Conservation (phyloP, 2,888 invertebrate species). For the Ptycholaimellus sp. region DNA sequence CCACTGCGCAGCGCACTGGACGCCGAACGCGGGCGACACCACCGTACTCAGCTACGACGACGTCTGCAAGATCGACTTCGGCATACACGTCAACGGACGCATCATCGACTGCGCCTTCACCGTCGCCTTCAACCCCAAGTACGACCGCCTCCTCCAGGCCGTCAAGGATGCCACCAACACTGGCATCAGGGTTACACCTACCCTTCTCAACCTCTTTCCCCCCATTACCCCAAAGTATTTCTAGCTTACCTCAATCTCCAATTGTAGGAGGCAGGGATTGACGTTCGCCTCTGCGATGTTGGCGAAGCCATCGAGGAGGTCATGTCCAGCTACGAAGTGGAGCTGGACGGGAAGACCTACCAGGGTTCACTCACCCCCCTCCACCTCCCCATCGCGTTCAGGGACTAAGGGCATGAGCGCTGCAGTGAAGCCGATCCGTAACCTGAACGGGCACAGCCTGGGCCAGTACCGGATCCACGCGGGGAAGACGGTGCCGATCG, state of each 20-base stretch:
- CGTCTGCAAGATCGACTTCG: conserved; percentile 95
- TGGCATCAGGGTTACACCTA: conserved; percentile 59
- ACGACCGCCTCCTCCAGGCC: conserved; percentile 71
- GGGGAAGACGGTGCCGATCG: conserved; percentile 96
- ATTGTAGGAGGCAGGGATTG: conserved; percentile 57
- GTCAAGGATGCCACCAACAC: conserved; percentile 95
- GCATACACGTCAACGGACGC: conserved; percentile 63
- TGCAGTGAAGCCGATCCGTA: conserved; percentile 73
- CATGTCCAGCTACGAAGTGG: conserved; percentile 97
- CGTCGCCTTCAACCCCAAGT: conserved; percentile 78
- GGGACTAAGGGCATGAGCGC: too few species aligned
- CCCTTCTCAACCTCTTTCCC: too few species aligned
- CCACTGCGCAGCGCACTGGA: conserved; percentile 96
- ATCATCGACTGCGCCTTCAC: conserved; percentile 99
- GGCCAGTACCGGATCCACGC: conserved; percentile 69
- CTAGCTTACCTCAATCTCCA: neutral
- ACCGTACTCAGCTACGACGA: conserved; percentile 83
- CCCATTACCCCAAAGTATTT: too few species aligned
- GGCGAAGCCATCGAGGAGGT: conserved; percentile 89
- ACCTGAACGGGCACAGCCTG: conserved; percentile 96
- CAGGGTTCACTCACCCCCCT: too few species aligned
- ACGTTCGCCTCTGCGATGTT: conserved; percentile 85
- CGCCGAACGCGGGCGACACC: conserved; percentile 87
- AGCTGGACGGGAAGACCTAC: conserved; percentile 79
- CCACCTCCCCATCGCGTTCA: too few species aligned